Base-by-base conservation (phyloP, 2,888 invertebrate species). In the Ennomos erosarius region DNA sequence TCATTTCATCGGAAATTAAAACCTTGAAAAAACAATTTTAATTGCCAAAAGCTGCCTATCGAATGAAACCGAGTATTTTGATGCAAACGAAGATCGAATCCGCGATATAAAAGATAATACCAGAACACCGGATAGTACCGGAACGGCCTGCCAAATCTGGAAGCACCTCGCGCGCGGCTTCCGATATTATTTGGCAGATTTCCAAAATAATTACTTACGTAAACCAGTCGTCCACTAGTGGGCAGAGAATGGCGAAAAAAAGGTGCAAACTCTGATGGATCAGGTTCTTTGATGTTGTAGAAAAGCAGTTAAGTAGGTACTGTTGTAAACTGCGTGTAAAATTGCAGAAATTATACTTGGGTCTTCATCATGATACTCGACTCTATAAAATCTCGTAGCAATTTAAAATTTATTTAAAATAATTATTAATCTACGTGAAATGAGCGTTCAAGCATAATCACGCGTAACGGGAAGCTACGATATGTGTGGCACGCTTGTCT, bases 121-220 rank as follows among this genome's bases (percentile, higher is more conserved):
- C 57, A 69, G 70, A 68, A 71, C 37, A 55, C 47, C 50, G 58
- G 67, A 67, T 68, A 69, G 73, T 73, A 68, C 57, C 59, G 70
- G 71, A 69, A 72, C 70, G 67, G 66, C 70, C 73, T 82, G 86
- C 86, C 85, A 87, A 87, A 82, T 82, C 80, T 74, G 78, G 72
- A 62, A 74, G 76, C 80, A 81, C 81, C 81, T 81, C 78, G 71
- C 69, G 73, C 77, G 68, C 70, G 70, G 78, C 77, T 76, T 75
- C 76, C 76, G 79, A 79, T 86, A 82, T 86, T 87, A 86, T 87
- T 88, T 90, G 90, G 90, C 88, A 69, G 71, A 67, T 75, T 72
- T 84, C 88, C 90, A 90, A 87, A 87, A 88, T 90, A 88, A 90
- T 89, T 88, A 90, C 88, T 88, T 84, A 88, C 85, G 81, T 84